These are phyloP conservation scores for Epirrita christyi DNA, from an alignment of 2,888 invertebrate genomes.

Conservation along the genomic window DNA sequence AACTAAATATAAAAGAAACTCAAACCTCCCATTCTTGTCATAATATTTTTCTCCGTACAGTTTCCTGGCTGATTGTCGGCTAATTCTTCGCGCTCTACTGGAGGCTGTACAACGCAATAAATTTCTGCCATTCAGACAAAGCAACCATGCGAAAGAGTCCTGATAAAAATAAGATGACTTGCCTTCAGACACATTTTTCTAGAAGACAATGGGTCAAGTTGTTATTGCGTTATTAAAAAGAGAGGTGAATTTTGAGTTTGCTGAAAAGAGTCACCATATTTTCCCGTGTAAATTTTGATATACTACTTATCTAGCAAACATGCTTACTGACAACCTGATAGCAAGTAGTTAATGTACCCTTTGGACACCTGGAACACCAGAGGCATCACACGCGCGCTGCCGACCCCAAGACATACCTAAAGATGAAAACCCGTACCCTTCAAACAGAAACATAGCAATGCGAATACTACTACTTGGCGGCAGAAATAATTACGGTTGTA, in stretches of 20 bases:
- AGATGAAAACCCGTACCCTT: too few relatives aligned
- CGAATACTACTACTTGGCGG: too few relatives aligned
- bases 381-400: too few relatives aligned
- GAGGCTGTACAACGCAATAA: conserved; percentile 79
- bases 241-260: conserved; percentile 15
- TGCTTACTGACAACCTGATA: too few relatives aligned
- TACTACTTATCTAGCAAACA: too few relatives aligned
- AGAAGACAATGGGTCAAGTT: conserved; percentile 61
- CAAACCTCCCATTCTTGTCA: conserved; percentile 8
- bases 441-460: too few relatives aligned
- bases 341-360: too few relatives aligned
- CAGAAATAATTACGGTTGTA: too few relatives aligned
- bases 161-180: conserved; percentile 80
- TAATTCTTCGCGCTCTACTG: conserved; percentile 75
- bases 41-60: conserved; percentile 23
- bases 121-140: conserved; percentile 76
- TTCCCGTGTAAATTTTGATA: too few relatives aligned
- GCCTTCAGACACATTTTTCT: conserved; percentile 70
- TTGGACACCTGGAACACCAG: too few relatives aligned
- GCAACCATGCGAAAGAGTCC: conserved; percentile 72
- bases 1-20: conserved; percentile 7
- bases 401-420: too few relatives aligned
- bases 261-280: background rate
- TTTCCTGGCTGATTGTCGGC: conserved; percentile 62
- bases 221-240: conserved; percentile 20